Evolutionary conservation across 2,888 invertebrate species (phyloP).

Genomic region (Erpobdella octoculata): DNA sequence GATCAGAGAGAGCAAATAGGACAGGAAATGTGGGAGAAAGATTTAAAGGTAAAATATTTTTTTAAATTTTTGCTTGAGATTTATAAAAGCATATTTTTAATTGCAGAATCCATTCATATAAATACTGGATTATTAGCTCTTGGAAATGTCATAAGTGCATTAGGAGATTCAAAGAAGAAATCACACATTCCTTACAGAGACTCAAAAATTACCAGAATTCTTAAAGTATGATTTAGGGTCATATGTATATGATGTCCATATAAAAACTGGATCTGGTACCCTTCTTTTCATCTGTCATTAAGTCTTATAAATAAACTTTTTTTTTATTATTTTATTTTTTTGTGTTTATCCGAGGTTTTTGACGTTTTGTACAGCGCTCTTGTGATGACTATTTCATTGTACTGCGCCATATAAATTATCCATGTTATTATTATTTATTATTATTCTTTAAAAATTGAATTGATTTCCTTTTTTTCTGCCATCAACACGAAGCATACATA

Average conservation of each 20-base stretch:
- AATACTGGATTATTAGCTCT: constrained; percentile 52
- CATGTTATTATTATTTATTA: too few relatives aligned
- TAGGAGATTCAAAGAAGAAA: constrained; percentile 48
- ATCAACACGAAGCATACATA: too few relatives aligned
- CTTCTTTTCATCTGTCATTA: too few relatives aligned
- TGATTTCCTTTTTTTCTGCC: too few relatives aligned
- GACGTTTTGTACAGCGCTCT: too few relatives aligned
- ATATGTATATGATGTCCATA: too few relatives aligned
- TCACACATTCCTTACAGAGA: constrained; percentile 51
- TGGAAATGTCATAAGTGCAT: constrained; percentile 52
- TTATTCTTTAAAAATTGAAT: too few relatives aligned
- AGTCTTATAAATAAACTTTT: too few relatives aligned
- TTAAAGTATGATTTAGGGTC: constrained; percentile 43
- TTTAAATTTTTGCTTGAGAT: background rate
- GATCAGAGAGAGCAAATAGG: constrained; percentile 51
- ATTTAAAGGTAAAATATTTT: constrained; percentile 46
- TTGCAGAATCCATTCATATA: constrained; percentile 52
- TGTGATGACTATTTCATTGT: too few relatives aligned
- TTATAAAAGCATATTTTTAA: background rate
- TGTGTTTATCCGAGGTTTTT: too few relatives aligned
- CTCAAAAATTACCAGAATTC: constrained; percentile 50
- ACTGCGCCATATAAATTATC: too few relatives aligned
- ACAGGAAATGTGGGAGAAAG: constrained; percentile 53
- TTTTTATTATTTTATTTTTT: too few relatives aligned
- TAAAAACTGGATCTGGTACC: background rate